Base-by-base conservation (phyloP, 2,113 vertebrate species). In the Phalacrocorax pelagicus region DNA sequence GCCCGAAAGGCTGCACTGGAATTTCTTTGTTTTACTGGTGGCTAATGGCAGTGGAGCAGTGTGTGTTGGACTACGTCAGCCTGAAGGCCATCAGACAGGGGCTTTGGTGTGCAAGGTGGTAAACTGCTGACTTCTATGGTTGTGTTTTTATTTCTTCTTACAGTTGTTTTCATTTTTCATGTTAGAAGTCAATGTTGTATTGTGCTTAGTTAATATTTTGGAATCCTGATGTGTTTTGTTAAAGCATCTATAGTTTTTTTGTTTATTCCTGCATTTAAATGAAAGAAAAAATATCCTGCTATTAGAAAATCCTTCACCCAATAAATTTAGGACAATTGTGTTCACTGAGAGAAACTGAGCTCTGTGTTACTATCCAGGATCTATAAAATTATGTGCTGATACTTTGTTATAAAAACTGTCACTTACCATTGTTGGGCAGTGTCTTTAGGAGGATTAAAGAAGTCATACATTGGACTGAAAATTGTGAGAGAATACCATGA, bases 41-140 rank as follows among this genome's bases (percentile, higher is more conserved):
- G n/a, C 11, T 88, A 36, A 30, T 44, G 55, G 30, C 29, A 86
- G 44, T 12, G 81, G 52, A 42, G 63, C 36, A 72, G 38, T 55
- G 57, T 1, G 0, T 4, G 0, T 69, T 84, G 55, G 32, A 42
- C 57, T 70, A 34, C 0, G 1, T 81, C 44, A 81, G 9, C 30
- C 47, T 59, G 36, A 73, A 72, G 52, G 61, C 57, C n/a, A 10
- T 71, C 55, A 40, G 52, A 32, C 40, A 70, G 58, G 8, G 20
- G 12, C 47, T 94, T 74, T 90, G 67, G 71, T 59, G 51, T 83
- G 23, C 59, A 59, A 84, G 79, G 55, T 2, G 4, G 14, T 49
- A 83, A 88, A 81, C 52, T 63, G 61, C 27, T 61, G 58, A 66
- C 32, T 77, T 95, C 32, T 91, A 10, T 30, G 15, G 9, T 11